Evolutionary conservation across 2,113 vertebrate species (phyloP).

Genomic region (Cinclus cinclus): DNA sequence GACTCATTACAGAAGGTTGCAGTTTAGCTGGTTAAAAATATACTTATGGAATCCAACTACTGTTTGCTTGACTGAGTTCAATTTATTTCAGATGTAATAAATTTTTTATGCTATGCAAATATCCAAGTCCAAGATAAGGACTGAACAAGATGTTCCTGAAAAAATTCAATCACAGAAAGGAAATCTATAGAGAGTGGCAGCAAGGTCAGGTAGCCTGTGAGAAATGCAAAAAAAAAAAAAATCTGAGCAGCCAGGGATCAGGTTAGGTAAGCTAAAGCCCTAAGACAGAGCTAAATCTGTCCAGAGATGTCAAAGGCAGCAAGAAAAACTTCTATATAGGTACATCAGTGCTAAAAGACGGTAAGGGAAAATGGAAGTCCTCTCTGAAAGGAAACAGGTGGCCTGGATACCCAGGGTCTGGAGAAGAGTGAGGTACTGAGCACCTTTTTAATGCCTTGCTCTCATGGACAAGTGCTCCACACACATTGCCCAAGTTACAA

Average conservation of each 20-base stretch:
- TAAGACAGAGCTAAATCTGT: neutral
- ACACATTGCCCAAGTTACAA: neutral
- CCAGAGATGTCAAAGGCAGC: neutral
- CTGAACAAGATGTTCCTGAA: neutral
- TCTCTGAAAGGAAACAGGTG: neutral
- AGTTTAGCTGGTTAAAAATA: neutral
- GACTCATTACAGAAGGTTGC: neutral
- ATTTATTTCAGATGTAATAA: neutral
- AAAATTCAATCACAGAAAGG: neutral
- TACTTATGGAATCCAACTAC: neutral
- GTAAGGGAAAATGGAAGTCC: neutral
- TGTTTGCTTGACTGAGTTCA: neutral
- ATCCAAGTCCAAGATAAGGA: neutral
- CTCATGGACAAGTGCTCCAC: neutral
- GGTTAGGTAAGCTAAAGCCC: neutral
- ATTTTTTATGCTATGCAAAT: neutral
- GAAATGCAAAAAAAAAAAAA: neutral
- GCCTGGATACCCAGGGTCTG: neutral
- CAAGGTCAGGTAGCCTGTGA: neutral
- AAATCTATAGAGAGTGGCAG: neutral
- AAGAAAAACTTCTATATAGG: neutral
- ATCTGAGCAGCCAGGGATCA: neutral
- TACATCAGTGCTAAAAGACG: rapidly evolving
- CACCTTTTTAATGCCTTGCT: neutral
- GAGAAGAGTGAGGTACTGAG: neutral